Conservation (phyloP, 2,797 vertebrate genomes). For the Pelochelys cantorii region DNA sequence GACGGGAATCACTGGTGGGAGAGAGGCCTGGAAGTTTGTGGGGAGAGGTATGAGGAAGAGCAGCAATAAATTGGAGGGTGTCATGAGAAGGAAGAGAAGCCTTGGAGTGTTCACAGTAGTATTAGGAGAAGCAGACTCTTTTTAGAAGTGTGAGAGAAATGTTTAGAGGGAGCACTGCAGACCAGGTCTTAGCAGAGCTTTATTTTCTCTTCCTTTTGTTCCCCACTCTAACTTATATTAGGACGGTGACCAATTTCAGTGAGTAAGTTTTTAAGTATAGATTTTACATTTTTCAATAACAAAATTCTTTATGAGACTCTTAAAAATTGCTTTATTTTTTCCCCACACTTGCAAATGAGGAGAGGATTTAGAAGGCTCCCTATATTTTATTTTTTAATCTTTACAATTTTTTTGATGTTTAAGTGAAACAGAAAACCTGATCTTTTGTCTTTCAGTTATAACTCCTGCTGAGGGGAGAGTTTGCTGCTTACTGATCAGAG, state of each 20-base stretch:
- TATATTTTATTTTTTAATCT: not conserved
- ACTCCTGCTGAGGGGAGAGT: rapidly evolving
- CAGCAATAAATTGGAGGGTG: not conserved
- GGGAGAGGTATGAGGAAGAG: not conserved
- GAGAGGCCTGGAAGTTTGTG: not conserved
- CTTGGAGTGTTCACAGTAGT: too few relatives aligned
- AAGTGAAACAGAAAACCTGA: not conserved
- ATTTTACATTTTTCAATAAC: not conserved
- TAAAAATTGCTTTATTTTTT: constrained; percentile 13
- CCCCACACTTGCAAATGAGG: not conserved
- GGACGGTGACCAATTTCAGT: not conserved
- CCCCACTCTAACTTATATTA: not conserved
- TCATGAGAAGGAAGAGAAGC: not conserved
- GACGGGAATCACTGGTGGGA: not conserved
- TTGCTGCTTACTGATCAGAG: not conserved
- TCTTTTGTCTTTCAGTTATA: not conserved
- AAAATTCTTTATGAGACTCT: not conserved
- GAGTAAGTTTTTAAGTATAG: not conserved
- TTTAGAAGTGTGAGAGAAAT: not conserved
- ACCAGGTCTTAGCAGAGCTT: too few relatives aligned
- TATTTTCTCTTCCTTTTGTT: not conserved
- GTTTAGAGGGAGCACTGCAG: too few relatives aligned
- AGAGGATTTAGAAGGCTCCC: not conserved
- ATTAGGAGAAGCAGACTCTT: not conserved
- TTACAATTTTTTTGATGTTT: not conserved